Evolutionary conservation across 2,888 invertebrate species (phyloP).

Genomic region (Pollenia labialis): DNA sequence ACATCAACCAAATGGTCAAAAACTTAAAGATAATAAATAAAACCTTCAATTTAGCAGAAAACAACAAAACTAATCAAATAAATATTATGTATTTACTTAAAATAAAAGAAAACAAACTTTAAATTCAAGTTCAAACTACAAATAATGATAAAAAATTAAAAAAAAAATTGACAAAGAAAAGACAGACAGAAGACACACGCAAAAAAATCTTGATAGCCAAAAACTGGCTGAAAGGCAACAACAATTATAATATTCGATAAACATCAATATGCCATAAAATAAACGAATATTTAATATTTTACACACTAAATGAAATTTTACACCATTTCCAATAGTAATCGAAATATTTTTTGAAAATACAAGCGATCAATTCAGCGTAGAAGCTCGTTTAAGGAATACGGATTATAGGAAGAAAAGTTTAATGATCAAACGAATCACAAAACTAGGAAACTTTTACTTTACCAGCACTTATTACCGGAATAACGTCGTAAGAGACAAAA

Average conservation of each 20-base stretch:
- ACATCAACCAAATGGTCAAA: constrained; percentile 54
- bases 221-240: neutral
- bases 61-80: constrained; percentile 46
- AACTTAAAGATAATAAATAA: constrained; percentile 72
- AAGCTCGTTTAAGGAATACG: no score
- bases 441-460: no score
- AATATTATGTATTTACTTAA: constrained; percentile 20
- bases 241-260: constrained; percentile 18
- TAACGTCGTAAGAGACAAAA: no score
- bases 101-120: constrained; percentile 42
- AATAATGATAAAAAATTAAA: constrained; percentile 54
- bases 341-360: no score
- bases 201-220: constrained; percentile 24
- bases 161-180: constrained; percentile 22
- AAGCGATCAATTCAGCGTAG: no score
- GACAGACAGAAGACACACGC: constrained; percentile 24
- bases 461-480: no score
- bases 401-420: no score
- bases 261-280: constrained; percentile 35
- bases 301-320: neutral
- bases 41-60: constrained; percentile 62
- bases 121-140: constrained; percentile 73
- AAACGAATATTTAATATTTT: constrained; percentile 24
- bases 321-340: constrained; percentile 24
- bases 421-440: no score